Base-by-base conservation (phyloP, 2,113 vertebrate genomes). In the Periophthalmus modestus region DNA sequence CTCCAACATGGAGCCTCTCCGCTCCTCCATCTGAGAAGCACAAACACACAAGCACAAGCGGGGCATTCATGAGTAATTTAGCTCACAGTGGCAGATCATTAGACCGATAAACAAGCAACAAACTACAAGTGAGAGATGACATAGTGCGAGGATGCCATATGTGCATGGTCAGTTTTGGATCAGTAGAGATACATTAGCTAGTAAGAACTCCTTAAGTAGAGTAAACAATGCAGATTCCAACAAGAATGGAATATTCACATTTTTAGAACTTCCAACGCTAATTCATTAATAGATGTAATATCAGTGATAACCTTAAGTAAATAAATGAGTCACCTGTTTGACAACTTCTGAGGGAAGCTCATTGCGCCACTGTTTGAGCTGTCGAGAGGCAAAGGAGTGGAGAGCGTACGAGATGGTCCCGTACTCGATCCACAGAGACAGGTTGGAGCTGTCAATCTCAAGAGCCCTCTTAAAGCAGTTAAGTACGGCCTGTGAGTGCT, bases 351-450 rank as follows among this genome's bases (percentile, higher is more conserved):
- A 69, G 0, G 96, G 95, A 52, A 98, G 93, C 63, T 98, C 96
- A 0, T 24, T 88, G 70, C 89, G 91, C 95, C 96, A 98, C 90
- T 99, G 98, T 81, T 99, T 99, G 3, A 98, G 93, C 87, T 99
- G 98, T 2, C 98, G 94, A 0, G 97, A 98, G 0, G 97, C 97
- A 5, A 98, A 98, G 0, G 98, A 96, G 72, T 99, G 96, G 50
- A 98, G 88, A 0, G 94, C 89, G 21, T 95, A 95, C 6, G 94
- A 99, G 80, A 98, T 98, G 77, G 96, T 96, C n/a, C 97, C 98
- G 0, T 98, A 99, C 80, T 99, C 98, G 0, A 99, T 99, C 97
- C 98, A 99, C 67, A 99, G 81, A 7, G 96, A 96, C 62, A 99
- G 92, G 90, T 99, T 99, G 69, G 97, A 97, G 87, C 91, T 34